Evolutionary conservation across 2,113 vertebrate genomes (phyloP).

Genomic region (Ochotona curzoniae): DNA sequence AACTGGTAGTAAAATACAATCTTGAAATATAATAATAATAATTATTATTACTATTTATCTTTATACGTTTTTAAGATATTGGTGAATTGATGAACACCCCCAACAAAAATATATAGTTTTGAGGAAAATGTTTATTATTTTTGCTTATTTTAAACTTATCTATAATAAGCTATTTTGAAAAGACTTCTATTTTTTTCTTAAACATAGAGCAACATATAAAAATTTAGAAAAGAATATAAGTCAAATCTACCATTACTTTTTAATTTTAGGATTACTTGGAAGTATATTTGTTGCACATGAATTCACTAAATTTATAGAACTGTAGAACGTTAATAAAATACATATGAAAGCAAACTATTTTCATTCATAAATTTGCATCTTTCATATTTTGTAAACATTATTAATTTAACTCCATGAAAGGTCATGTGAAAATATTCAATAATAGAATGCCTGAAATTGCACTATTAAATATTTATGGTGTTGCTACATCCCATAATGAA

Average conservation of each 20-base stretch:
- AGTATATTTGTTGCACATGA: conserved; percentile 3
- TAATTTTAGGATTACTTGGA: conserved; percentile 62
- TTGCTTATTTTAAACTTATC: neutral
- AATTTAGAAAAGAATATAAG: conserved; percentile 16
- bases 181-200: neutral
- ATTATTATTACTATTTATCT: conserved; percentile 33
- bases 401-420: neutral
- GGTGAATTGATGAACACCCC: neutral
- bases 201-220: neutral
- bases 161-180: neutral
- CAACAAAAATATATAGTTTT: neutral
- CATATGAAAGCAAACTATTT: neutral
- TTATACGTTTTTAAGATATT: conserved; percentile 12
- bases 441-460: conserved; percentile 26
- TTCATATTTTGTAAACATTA: neutral
- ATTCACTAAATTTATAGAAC: neutral
- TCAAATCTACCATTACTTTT: neutral
- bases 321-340: neutral
- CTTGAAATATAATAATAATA: conserved; percentile 29
- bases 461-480: conserved; percentile 43
- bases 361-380: neutral
- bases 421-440: conserved; percentile 40
- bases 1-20: conserved; percentile 51
- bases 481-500: neutral
- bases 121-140: neutral